phyloP scores from a whole-genome alignment of 2,797 vertebrate genomes.

The Diceros bicornis region DNA sequence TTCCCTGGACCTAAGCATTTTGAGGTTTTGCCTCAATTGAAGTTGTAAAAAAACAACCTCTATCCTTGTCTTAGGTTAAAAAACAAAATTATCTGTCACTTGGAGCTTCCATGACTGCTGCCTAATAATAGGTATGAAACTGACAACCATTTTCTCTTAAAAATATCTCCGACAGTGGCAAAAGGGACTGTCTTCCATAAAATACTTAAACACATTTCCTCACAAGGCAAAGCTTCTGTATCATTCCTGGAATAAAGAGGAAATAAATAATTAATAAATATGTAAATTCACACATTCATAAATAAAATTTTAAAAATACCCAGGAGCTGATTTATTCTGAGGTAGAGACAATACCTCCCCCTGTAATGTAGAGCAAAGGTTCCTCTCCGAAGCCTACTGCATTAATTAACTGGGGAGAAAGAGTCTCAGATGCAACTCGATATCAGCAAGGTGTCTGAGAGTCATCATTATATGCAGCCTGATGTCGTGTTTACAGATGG shows the following conservation, averaged over 20 bases:
- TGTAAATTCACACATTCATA: background rate
- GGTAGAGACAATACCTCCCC: background rate
- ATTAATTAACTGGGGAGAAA: conserved; percentile 57
- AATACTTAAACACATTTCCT: background rate
- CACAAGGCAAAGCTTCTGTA: background rate
- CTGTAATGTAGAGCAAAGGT: background rate
- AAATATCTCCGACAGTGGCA: background rate
- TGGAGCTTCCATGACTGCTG: background rate
- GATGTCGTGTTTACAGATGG: conserved; percentile 64
- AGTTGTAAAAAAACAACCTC: background rate
- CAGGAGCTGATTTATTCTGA: background rate
- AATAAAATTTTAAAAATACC: conserved; percentile 34
- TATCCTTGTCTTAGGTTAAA: background rate
- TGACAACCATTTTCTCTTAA: background rate
- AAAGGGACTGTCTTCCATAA: background rate
- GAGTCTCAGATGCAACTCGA: conserved; percentile 33
- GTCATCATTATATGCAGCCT: conserved; percentile 6
- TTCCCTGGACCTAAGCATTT: background rate
- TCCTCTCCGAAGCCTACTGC: background rate
- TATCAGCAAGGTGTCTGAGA: conserved; percentile 17
- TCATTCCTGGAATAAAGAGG: background rate
- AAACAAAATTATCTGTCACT: background rate
- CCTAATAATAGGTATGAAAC: background rate
- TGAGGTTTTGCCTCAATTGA: background rate
- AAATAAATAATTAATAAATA: conserved; percentile 45